These are phyloP conservation scores for Aramus guarauna DNA, from an alignment of 2,113 vertebrate species.

Conservation along the genomic window DNA sequence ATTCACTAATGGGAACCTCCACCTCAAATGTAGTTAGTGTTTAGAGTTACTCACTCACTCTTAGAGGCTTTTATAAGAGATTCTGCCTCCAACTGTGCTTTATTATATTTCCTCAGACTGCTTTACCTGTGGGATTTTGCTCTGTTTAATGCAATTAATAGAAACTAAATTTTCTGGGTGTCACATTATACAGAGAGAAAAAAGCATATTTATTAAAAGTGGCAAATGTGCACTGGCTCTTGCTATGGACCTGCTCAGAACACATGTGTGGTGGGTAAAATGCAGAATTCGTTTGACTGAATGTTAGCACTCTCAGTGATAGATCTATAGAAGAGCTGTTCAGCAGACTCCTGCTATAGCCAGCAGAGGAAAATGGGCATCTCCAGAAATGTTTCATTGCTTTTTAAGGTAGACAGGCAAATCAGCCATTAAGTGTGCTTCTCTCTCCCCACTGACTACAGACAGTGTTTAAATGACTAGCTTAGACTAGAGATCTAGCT, in stretches of 20 bases:
- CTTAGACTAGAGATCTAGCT: background rate
- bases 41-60: background rate
- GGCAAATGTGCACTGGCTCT: fast-evolving
- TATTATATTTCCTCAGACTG: background rate
- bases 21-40: background rate
- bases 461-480: background rate
- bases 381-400: background rate
- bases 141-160: background rate
- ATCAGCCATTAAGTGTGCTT: background rate
- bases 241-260: background rate
- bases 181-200: background rate
- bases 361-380: background rate
- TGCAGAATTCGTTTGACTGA: background rate
- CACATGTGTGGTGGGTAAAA: background rate
- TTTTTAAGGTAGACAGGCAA: background rate
- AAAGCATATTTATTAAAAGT: background rate
- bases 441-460: background rate
- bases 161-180: background rate
- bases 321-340: background rate
- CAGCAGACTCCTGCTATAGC: background rate
- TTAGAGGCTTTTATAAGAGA: background rate
- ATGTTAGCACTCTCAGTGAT: background rate
- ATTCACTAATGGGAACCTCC: background rate
- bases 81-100: background rate
- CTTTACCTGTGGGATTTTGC: background rate